Evolutionary conservation across 2,888 invertebrate species (phyloP).

Genomic region (Trissolcus brochymenae): DNA sequence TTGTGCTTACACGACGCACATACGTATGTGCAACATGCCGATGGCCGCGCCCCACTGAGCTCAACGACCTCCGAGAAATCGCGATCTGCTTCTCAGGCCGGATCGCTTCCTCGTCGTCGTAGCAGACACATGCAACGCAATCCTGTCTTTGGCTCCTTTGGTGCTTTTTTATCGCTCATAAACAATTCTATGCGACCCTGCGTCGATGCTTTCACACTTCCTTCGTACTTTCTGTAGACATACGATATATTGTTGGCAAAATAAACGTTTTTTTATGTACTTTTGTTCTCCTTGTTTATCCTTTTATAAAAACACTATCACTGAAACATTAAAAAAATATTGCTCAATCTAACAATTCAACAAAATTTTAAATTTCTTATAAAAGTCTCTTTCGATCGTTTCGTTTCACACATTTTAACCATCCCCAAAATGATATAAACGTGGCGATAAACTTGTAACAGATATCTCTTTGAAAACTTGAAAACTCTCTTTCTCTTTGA

Average conservation of each 20-base stretch:
- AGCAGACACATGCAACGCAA: slow-evolving; percentile 28
- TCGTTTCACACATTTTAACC: slow-evolving; percentile 50
- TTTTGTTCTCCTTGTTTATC: neutral
- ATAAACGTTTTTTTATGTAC: slow-evolving; percentile 7
- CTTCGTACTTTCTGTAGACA: slow-evolving; percentile 13
- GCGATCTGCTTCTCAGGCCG: slow-evolving; percentile 51
- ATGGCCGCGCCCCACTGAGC: slow-evolving; percentile 71
- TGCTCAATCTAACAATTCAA: slow-evolving; percentile 36
- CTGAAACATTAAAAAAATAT: neutral
- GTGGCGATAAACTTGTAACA: slow-evolving; percentile 50
- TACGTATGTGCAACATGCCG: slow-evolving; percentile 49
- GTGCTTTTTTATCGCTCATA: slow-evolving; percentile 33
- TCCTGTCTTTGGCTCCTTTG: slow-evolving; percentile 37
- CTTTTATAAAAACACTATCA: neutral
- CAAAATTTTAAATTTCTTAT: slow-evolving; percentile 3
- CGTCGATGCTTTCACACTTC: slow-evolving; percentile 16
- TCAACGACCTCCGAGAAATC: slow-evolving; percentile 74
- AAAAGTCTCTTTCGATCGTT: slow-evolving; percentile 41
- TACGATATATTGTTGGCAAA: slow-evolving; percentile 17
- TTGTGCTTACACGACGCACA: slow-evolving; percentile 50
- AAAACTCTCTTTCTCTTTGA: slow-evolving; percentile 26
- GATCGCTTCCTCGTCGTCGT: slow-evolving; percentile 63
- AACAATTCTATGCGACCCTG: slow-evolving; percentile 6
- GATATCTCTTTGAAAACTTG: slow-evolving; percentile 39
- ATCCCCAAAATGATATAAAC: slow-evolving; percentile 44